Base-by-base conservation (phyloP, 2,888 invertebrate species). In the Ceratothoa steindachneri region DNA sequence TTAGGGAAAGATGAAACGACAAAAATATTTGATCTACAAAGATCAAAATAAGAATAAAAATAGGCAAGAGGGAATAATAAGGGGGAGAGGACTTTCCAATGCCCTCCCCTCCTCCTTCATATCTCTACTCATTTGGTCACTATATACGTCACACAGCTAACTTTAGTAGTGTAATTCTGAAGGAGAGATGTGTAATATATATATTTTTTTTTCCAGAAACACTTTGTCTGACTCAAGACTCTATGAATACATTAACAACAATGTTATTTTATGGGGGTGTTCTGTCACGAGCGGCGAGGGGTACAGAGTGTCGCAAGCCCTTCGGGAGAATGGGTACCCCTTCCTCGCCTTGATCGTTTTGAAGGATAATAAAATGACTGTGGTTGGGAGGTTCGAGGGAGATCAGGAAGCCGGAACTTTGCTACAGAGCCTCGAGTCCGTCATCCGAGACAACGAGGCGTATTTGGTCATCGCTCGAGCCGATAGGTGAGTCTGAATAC, bases 261-360 rank as follows among this genome's bases (percentile, higher is more conserved):
- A 24, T 28, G 53, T 93, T 81, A 85, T 98, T 30, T 93, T 97
- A 83, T 99, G 97, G 98, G 95, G 91, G 2, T 97, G 97, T 84
- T 91, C 93, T 71, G 90, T 93, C 27, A 90, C 91, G 80, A 90
- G 90, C 0, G 91, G 93, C 0, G 97, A 98, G 85, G 98, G 98
- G 0, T 93, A 93, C 86, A 89, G 93, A 81, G 97, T 97, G 28
- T 91, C 93, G 7, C 94, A 93, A 84, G 91, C 94, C 0, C 89
- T 97, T 30, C 90, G 92, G 77, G 93, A 92, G 28, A 89, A 90
- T 73, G 88, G 88, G 81, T 93, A 90, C 84, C 98, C 98, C 12
- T 90, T 95, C 82, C 86, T 98, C 82, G 93, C 94, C 74, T 88
- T 97, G 73, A 91, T 98, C 82, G 95, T 94, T 70, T 87, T 97